A percentile compares a stretch with the other conserved stretches of the same genome.
Evolutionary conservation across 1,140 invertebrate species (phyloP).

Genomic region (Probaryconus sp.): DNA sequence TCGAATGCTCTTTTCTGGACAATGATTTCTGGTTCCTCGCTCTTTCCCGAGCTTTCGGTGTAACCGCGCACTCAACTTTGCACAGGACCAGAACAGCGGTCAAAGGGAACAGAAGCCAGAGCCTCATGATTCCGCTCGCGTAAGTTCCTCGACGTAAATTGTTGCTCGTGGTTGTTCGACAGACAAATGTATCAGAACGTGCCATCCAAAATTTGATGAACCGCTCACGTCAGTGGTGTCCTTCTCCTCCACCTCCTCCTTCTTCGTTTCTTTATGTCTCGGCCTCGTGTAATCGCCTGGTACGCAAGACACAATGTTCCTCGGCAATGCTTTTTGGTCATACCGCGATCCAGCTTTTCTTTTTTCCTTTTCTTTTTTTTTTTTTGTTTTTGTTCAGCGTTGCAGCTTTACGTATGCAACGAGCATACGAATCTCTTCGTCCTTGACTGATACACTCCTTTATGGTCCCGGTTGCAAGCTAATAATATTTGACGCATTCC

Average conservation of each 20-base stretch:
- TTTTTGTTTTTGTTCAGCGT: no score
- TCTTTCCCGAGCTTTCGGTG: background rate
- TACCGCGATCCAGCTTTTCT: constrained; percentile 26
- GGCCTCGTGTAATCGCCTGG: constrained; percentile 34
- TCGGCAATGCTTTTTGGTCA: constrained; percentile 35
- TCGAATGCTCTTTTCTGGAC: background rate
- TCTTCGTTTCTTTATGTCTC: constrained; percentile 25
- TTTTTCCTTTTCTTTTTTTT: no score
- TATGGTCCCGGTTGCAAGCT: background rate
- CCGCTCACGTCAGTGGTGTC: constrained; percentile 45
- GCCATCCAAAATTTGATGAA: constrained; percentile 45
- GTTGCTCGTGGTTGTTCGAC: constrained; percentile 36
- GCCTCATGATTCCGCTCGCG: constrained; percentile 11
- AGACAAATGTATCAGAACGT: constrained; percentile 48
- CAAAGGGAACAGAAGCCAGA: constrained; percentile 16
- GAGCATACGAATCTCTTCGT: constrained; percentile 19
- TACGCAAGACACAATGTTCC: constrained; percentile 21
- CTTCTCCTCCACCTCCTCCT: constrained; percentile 40
- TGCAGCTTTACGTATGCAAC: constrained; percentile 22
- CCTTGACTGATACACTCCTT: constrained; percentile 47
- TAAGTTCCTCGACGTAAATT: constrained; percentile 28
- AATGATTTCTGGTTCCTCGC: constrained; percentile 18
- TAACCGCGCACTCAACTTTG: constrained; percentile 22
- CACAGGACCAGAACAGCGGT: constrained; percentile 6
- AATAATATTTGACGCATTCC: constrained; percentile 15